A percentile compares a stretch with the other conserved stretches of the same genome.
These are phyloP conservation scores for Palaemon carinicauda DNA, from an alignment of 1,140 invertebrate genomes.

Conservation along the genomic window DNA sequence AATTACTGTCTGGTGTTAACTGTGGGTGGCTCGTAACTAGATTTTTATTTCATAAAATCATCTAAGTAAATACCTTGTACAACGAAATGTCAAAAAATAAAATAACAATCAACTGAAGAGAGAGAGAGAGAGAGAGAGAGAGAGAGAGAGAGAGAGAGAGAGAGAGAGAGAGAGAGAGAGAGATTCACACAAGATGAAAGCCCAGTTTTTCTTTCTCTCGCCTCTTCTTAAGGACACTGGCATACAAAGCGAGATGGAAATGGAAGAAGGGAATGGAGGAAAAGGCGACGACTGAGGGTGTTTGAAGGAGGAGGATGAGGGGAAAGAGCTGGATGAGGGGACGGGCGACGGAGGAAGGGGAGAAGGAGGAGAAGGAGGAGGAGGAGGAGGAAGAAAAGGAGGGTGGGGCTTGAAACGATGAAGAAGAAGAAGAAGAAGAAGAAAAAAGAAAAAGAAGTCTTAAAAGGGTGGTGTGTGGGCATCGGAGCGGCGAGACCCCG, in stretches of 20 bases:
- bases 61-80: no score
- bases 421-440: no score
- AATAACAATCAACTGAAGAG: no score
- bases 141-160: neutral
- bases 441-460: no score
- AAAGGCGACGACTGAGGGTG: neutral
- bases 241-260: neutral
- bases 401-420: no score
- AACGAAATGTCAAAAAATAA: neutral
- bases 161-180: constrained; percentile 1
- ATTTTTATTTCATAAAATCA: no score
- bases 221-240: neutral
- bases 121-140: neutral
- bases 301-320: neutral
- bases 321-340: neutral
- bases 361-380: neutral
- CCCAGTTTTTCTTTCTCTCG: no score
- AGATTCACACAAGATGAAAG: neutral
- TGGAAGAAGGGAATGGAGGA: neutral
- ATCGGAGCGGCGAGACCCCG: neutral
- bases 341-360: no score
- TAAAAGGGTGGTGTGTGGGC: neutral
- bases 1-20: no score
- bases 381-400: no score
- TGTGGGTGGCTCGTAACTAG: no score